phyloP scores from a whole-genome alignment of 2,888 invertebrate species.

The Crematogaster levior region DNA sequence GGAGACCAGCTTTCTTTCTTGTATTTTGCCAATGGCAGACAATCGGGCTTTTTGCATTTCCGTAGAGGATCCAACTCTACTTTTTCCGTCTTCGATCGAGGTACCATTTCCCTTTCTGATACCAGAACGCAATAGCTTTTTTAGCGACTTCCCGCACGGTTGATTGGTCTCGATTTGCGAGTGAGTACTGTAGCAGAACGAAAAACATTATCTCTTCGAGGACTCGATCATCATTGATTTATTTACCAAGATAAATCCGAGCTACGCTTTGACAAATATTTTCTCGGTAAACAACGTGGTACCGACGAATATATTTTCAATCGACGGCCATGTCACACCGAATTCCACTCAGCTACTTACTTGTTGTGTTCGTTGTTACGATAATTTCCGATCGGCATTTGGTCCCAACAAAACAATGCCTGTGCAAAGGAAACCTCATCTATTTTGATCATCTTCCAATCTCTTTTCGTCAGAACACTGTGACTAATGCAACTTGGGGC shows the following conservation, averaged over 20 bases:
- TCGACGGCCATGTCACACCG: background rate
- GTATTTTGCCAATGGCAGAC: slow-evolving; percentile 68
- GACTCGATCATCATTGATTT: slow-evolving; percentile 29
- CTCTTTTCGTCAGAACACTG: slow-evolving; percentile 93
- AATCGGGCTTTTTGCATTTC: slow-evolving; percentile 74
- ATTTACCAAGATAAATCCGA: slow-evolving; percentile 5
- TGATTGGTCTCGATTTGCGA: slow-evolving; percentile 79
- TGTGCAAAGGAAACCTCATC: slow-evolving; percentile 94
- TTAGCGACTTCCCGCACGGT: slow-evolving; percentile 78
- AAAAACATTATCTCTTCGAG: slow-evolving; percentile 38
- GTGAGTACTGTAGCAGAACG: slow-evolving; percentile 72
- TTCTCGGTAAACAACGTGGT: slow-evolving; percentile 1
- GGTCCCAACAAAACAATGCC: slow-evolving; percentile 96
- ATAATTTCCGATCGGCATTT: slow-evolving; percentile 79
- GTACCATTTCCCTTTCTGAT: slow-evolving; percentile 79
- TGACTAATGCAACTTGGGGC: slow-evolving; percentile 98
- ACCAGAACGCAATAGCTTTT: slow-evolving; percentile 78
- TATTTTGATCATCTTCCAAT: slow-evolving; percentile 95
- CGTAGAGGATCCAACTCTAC: slow-evolving; percentile 72
- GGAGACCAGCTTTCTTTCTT: slow-evolving; percentile 75
- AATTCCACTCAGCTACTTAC: slow-evolving; percentile 23
- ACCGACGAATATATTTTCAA: background rate
- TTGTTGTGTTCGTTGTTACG: slow-evolving; percentile 50
- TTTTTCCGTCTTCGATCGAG: slow-evolving; percentile 73
- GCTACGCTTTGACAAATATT: slow-evolving; percentile 17